Conservation (phyloP, 2,888 invertebrate species). For the Dicranocentrus wangi region DNA sequence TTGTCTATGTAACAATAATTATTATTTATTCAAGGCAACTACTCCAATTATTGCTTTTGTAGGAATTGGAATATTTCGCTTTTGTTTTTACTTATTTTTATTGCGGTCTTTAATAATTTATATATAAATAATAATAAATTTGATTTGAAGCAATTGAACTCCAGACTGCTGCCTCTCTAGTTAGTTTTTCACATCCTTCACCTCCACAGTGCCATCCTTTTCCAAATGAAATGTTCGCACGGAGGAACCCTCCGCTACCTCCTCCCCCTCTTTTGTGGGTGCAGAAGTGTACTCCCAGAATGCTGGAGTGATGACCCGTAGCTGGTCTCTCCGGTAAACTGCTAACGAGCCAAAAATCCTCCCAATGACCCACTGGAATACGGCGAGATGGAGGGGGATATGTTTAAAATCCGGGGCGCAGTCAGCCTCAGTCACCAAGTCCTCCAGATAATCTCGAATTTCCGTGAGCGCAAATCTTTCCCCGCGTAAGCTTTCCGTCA, state of each 20-base stretch:
- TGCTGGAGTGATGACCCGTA: not conserved
- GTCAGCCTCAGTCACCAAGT: constrained; percentile 19
- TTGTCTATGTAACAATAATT: no score
- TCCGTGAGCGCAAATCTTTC: constrained; percentile 34
- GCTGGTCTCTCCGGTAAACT: constrained; percentile 7
- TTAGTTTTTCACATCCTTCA: not conserved
- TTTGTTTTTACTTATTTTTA: no score
- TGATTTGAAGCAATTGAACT: no score
- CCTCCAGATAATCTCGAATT: constrained; percentile 27
- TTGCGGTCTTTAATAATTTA: no score
- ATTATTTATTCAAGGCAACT: no score
- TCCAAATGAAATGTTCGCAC: constrained; percentile 25
- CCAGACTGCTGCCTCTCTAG: no score
- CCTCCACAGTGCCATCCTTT: constrained; percentile 13
- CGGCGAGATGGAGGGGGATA: constrained; percentile 29
- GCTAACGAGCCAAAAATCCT: constrained; percentile 41
- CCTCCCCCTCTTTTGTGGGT: not conserved
- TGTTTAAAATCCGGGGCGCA: constrained; percentile 14
- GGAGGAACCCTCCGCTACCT: no score
- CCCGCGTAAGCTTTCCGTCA: constrained; percentile 23
- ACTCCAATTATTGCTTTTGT: no score
- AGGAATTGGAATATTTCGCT: no score
- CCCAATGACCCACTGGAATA: constrained; percentile 41
- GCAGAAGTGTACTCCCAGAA: constrained; percentile 39
- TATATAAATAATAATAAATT: no score